Conservation (phyloP, 2,888 invertebrate species). For the Clepsis dumicolana region DNA sequence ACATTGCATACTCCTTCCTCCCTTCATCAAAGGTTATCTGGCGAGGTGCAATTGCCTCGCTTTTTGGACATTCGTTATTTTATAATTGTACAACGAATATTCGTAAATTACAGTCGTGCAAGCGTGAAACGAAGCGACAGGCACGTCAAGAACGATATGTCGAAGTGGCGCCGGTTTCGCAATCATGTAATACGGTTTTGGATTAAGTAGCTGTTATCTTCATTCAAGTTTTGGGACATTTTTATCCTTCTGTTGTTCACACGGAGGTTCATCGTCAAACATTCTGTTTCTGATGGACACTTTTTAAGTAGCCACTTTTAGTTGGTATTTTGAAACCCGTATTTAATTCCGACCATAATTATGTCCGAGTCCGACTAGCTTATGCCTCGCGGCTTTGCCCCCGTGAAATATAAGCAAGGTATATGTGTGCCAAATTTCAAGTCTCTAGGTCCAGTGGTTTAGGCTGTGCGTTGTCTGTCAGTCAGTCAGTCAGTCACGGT, state of each 20-base stretch:
- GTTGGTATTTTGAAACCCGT: too few species aligned
- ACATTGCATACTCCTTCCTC: too few species aligned
- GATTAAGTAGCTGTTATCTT: slow-evolving; percentile 21
- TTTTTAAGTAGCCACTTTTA: too few species aligned
- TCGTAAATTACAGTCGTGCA: slow-evolving; percentile 30
- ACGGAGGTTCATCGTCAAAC: background rate
- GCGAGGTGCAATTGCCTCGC: slow-evolving; percentile 4
- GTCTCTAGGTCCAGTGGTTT: too few species aligned
- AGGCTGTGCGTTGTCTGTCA: too few species aligned
- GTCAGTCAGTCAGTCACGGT: too few species aligned
- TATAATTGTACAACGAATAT: slow-evolving; percentile 38
- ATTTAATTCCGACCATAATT: too few species aligned
- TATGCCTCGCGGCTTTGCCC: too few species aligned
- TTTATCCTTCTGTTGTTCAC: background rate
- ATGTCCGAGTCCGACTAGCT: too few species aligned
- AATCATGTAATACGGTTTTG: slow-evolving; percentile 6
- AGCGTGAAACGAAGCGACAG: slow-evolving; percentile 20
- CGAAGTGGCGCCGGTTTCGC: slow-evolving; percentile 14
- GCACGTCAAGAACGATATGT: slow-evolving; percentile 12
- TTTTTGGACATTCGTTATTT: slow-evolving; percentile 34
- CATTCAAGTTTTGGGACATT: background rate
- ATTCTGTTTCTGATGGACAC: background rate
- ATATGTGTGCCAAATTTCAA: too few species aligned
- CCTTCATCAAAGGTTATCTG: slow-evolving; percentile 28
- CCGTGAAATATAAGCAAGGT: too few species aligned